Evolutionary conservation across 2,888 invertebrate species (phyloP), one percentile per base, ranked within the genome.

Genomic region (Tinea semifulvella): DNA sequence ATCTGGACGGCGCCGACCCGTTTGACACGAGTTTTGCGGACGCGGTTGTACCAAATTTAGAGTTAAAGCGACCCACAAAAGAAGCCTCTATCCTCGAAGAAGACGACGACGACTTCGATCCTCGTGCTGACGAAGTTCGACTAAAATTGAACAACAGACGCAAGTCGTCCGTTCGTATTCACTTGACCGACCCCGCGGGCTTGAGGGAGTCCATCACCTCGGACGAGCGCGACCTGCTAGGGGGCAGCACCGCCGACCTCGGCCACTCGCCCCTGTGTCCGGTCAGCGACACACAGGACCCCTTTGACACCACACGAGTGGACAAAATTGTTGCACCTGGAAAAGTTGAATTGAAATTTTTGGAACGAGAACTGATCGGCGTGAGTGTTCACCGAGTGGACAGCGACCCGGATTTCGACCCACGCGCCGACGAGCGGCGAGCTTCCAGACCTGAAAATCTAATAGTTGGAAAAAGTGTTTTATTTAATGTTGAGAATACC

Each of bases 21-120:
- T 94, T 94, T 57, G 93, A 94, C 58, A 94, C 94, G 16, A 87
- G 90, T 42, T 92, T 92, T 65, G 92, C 90, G 0, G 90, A 90
- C 46, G 88, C 89, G 55, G 84, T 92, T 39, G 73, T 91, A 43
- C 91, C 88, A 52, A 43, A 55, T 7, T 47, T 55, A 17, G 54
- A 60, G 40, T n/a, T n/a, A n/a, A 70, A 83, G 44, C 67, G 71
- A 51, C 62, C 67, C 46, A 70, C 75, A 52, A 70, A 63, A 57
- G 85, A 61, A 66, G 60, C 66, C 45, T 58, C 58, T 13, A 61
- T 70, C 46, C 54, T 69, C 53, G 75, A 71, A 57, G 56, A 63
- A 22, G 80, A 82, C 53, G 83, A 85, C 65, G 81, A 82, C 55
- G 83, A 83, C 52, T 87, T 88, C 51, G 85, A 87, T 67, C 87